phyloP scores from a whole-genome alignment of 2,797 vertebrate species.

The Gastrophryne carolinensis region DNA sequence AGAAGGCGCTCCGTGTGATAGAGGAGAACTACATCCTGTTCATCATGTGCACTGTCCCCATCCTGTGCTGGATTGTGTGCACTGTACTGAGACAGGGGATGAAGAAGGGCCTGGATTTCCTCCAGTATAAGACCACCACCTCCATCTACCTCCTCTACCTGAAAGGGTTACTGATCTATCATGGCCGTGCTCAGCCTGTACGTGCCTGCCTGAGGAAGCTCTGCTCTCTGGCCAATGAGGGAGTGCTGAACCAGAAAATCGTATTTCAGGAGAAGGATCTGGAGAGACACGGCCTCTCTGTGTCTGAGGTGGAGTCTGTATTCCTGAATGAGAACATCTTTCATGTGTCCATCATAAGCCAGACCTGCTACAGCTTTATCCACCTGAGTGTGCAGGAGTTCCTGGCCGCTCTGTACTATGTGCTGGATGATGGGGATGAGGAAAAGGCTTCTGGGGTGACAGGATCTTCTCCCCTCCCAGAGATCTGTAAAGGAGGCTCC shows the following conservation, averaged over 20 bases:
- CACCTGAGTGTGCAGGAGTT: constrained; percentile 57
- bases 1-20: background rate
- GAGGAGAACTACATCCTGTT: constrained; percentile 40
- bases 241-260: background rate
- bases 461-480: too few species aligned
- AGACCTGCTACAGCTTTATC: constrained; percentile 54
- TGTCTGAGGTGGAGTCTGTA: constrained; percentile 33
- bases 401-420: constrained; percentile 58
- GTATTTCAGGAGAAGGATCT: constrained; percentile 53
- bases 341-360: constrained; percentile 46
- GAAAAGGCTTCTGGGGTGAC: too few species aligned
- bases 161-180: background rate
- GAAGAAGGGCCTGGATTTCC: background rate
- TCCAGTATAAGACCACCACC: background rate
- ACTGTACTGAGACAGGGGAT: constrained; percentile 54
- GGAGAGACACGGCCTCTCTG: constrained; percentile 47
- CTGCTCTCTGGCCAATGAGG: background rate
- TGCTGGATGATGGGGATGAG: constrained; percentile 9
- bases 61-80: constrained; percentile 56
- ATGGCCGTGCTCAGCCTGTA: background rate
- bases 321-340: constrained; percentile 54
- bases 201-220: constrained; percentile 51
- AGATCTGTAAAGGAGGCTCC: too few species aligned
- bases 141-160: background rate
- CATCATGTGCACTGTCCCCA: constrained; percentile 37